Percentiles rank a stretch among this genome's conserved stretches.
phyloP scores from a whole-genome alignment of 1,140 invertebrate species.

The Drosophila triauraria region DNA sequence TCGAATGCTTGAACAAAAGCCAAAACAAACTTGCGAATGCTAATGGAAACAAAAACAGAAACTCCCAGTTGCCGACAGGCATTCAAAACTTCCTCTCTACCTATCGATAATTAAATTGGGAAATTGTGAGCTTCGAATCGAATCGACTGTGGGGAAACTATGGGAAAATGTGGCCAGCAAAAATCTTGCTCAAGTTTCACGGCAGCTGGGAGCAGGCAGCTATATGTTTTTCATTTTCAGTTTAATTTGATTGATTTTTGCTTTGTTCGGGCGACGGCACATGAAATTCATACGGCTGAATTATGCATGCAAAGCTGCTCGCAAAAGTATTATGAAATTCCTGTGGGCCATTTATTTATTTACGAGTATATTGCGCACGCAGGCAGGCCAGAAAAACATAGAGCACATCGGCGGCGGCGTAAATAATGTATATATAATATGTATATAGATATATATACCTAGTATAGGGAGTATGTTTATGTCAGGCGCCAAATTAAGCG shows the following conservation, averaged over 20 bases:
- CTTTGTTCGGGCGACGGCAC: constrained; percentile 52
- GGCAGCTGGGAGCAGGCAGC: constrained; percentile 5
- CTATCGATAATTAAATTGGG: constrained; percentile 62
- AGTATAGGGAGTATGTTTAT: neutral
- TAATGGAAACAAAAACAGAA: constrained; percentile 50
- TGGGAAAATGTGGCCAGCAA: constrained; percentile 22
- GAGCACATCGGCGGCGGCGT: neutral
- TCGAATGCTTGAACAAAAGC: constrained; percentile 14
- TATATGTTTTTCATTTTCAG: constrained; percentile 68
- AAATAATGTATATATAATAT: constrained; percentile 15
- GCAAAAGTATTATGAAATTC: constrained; percentile 58
- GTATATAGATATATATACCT: neutral
- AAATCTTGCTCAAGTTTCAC: constrained; percentile 39
- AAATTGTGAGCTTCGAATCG: constrained; percentile 28
- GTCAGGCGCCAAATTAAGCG: constrained; percentile 55
- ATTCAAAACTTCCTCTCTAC: constrained; percentile 45
- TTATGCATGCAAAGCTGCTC: constrained; percentile 74
- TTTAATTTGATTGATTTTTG: constrained; percentile 81
- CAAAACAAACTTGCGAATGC: constrained; percentile 38
- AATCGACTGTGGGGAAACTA: constrained; percentile 22
- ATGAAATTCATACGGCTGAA: constrained; percentile 61
- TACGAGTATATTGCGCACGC: constrained; percentile 35
- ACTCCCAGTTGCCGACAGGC: constrained; percentile 44
- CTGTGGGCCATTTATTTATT: constrained; percentile 67
- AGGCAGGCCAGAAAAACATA: constrained; percentile 10